A percentile compares a stretch with the other conserved stretches of the same genome.
Evolutionary conservation across 2,888 invertebrate species (phyloP).

Genomic region (Volucella bombylans): DNA sequence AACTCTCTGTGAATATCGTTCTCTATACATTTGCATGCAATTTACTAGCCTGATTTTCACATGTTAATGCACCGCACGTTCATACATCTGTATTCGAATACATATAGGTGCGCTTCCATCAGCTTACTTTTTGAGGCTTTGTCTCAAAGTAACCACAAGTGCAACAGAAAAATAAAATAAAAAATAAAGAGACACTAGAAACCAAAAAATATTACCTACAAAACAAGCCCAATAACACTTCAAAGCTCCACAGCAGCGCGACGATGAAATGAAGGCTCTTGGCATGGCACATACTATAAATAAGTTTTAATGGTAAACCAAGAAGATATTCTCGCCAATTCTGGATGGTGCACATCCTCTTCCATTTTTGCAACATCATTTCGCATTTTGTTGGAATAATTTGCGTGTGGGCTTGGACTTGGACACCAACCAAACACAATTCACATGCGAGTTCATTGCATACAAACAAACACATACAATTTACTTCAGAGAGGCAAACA

Average conservation of each 20-base stretch:
- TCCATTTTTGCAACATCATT: conserved; percentile 56
- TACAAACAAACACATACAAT: not conserved
- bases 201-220: conserved; percentile 7
- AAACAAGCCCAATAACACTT: conserved; percentile 12
- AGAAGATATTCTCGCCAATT: conserved; percentile 28
- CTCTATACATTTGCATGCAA: conserved; percentile 44
- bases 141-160: conserved; percentile 31
- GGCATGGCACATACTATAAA: conserved; percentile 51
- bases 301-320: conserved; percentile 59
- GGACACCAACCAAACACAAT: conserved; percentile 34
- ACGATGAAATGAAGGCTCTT: not conserved
- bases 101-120: not conserved
- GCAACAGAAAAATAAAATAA: conserved; percentile 16
- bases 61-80: conserved; percentile 54
- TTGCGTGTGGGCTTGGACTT: conserved; percentile 69
- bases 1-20: conserved; percentile 50
- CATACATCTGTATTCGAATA: conserved; percentile 27
- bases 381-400: conserved; percentile 35
- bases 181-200: conserved; percentile 11
- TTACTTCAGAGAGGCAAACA: conserved; percentile 17
- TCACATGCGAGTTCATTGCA: conserved; percentile 19
- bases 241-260: conserved; percentile 41
- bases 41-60: conserved; percentile 31
- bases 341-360: conserved; percentile 43
- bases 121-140: conserved; percentile 13